Conservation (phyloP, 1,140 invertebrate genomes). For the Cepaea nemoralis region DNA sequence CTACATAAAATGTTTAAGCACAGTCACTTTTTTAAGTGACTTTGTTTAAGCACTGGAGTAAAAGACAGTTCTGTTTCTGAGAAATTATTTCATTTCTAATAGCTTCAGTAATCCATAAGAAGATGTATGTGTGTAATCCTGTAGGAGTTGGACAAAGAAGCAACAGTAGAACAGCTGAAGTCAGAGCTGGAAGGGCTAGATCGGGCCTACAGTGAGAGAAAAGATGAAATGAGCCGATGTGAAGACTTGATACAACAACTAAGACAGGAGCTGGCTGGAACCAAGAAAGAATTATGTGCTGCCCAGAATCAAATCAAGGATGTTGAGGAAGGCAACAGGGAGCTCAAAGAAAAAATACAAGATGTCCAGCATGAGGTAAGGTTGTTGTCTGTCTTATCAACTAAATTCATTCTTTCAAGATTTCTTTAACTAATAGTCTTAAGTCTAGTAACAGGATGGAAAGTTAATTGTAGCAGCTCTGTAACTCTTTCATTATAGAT, state of each 20-base stretch:
- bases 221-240: conserved; percentile 63
- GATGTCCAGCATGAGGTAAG: conserved; percentile 60
- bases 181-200: conserved; percentile 66
- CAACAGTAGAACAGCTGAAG: conserved; percentile 60
- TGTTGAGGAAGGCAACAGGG: conserved; percentile 61
- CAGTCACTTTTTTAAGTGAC: too few relatives aligned
- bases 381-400: too few relatives aligned
- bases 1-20: too few relatives aligned
- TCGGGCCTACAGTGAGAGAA: conserved; percentile 57
- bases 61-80: too few relatives aligned
- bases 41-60: too few relatives aligned
- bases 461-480: background rate
- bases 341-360: conserved; percentile 58
- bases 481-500: background rate
- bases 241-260: conserved; percentile 70
- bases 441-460: background rate
- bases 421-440: too few relatives aligned
- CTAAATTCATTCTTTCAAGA: too few relatives aligned
- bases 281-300: conserved; percentile 65
- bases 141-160: conserved; percentile 64
- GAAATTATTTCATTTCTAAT: too few relatives aligned
- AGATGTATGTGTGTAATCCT: too few relatives aligned
- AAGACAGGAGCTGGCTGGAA: conserved; percentile 64
- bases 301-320: conserved; percentile 60
- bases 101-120: too few relatives aligned